phyloP scores from a whole-genome alignment of 2,888 invertebrate species.

The Hydraecia micacea region DNA sequence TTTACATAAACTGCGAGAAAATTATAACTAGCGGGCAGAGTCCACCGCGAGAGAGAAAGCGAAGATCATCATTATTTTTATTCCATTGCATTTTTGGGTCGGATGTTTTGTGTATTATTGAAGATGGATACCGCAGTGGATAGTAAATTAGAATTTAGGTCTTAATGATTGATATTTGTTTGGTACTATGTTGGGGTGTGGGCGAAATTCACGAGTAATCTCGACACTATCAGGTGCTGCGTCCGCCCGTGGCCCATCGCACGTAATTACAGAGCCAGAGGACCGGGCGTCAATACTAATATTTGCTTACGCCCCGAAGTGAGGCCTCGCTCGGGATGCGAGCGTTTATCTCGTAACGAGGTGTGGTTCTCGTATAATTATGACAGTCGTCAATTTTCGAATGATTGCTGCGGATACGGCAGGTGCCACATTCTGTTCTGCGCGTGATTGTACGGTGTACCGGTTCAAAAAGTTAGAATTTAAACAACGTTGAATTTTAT shows the following conservation, averaged over 20 bases:
- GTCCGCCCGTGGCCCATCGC: constrained; percentile 64
- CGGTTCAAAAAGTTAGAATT: constrained; percentile 49
- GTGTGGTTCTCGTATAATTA: constrained; percentile 81
- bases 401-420: constrained; percentile 73
- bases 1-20: constrained; percentile 74
- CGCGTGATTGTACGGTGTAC: constrained; percentile 60
- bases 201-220: constrained; percentile 77
- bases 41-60: constrained; percentile 15
- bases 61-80: constrained; percentile 31
- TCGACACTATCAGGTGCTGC: constrained; percentile 77
- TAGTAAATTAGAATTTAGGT: constrained; percentile 24
- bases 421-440: constrained; percentile 77
- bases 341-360: constrained; percentile 81
- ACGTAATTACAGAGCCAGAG: constrained; percentile 77
- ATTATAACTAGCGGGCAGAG: constrained; percentile 81
- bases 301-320: constrained; percentile 86
- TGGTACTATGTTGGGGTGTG: constrained; percentile 57
- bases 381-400: constrained; percentile 77
- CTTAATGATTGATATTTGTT: constrained; percentile 17
- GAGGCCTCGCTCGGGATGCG: constrained; percentile 73
- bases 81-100: constrained; percentile 52
- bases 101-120: background rate
- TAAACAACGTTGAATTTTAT: constrained; percentile 48
- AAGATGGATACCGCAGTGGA: constrained; percentile 44
- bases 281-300: constrained; percentile 84